phyloP scores from a whole-genome alignment of 1,140 invertebrate species.

The Lucilia sericata region DNA sequence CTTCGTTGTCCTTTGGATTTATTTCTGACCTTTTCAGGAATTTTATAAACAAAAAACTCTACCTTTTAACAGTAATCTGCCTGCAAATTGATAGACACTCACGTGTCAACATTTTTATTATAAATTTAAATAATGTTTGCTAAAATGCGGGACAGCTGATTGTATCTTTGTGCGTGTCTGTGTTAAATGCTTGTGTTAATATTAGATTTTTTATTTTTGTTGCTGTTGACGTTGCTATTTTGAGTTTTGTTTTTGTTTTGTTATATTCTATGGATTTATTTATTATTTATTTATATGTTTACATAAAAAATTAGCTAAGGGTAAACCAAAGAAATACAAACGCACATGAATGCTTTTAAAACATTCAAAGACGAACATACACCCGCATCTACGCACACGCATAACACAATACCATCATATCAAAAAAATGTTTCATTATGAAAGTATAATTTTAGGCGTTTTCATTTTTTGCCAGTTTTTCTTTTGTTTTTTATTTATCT shows the following conservation, averaged over 20 bases:
- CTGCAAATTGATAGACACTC: background rate
- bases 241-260: too few relatives aligned
- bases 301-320: slow-evolving; percentile 1
- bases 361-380: background rate
- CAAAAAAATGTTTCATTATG: background rate
- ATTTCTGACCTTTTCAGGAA: too few relatives aligned
- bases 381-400: background rate
- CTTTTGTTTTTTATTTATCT: too few relatives aligned
- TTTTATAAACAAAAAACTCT: too few relatives aligned
- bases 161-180: background rate
- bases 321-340: background rate
- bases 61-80: too few relatives aligned
- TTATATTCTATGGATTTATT: background rate
- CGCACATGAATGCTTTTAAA: background rate
- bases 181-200: background rate
- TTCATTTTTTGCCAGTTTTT: too few relatives aligned
- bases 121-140: background rate
- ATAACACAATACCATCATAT: background rate
- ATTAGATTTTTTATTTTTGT: background rate
- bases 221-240: too few relatives aligned
- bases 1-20: too few relatives aligned
- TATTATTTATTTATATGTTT: slow-evolving; percentile 9
- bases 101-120: background rate
- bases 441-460: background rate
- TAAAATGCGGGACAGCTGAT: background rate